Evolutionary conservation across 1,140 invertebrate species (phyloP), one percentile per base, ranked within the genome.

Genomic region (Lasaia peninsularis): DNA sequence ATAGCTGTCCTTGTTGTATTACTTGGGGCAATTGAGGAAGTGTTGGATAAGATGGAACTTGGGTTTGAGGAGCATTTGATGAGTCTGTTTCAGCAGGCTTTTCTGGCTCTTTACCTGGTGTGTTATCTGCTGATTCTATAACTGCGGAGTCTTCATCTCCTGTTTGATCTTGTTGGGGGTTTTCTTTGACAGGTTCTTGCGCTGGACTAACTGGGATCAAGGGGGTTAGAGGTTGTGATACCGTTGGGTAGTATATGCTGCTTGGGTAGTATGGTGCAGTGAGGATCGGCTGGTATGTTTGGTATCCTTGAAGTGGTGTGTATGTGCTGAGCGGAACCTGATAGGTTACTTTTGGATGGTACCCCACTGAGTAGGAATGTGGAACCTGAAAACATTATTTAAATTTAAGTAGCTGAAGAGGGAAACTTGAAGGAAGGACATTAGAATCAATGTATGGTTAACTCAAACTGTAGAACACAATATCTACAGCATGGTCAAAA

Each of bases 101-200:
- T 14, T 40, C 28, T 62, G 63, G 59, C 58, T 76, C 67, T 50
- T 69, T 65, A 28, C 8, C 8, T 32, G 59, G 55, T 11, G 69
- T 58, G 21, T 69, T 75, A 21, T 86, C 82, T 9, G 80, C 79
- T 11, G 85, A 81, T n/a, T 88, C 85, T 37, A 88, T 66, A 0
- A 88, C 75, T 14, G 82, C 65, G 3, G 78, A 70, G 31, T 88
- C 82, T 50, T 80, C 67, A 63, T 86, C 82, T 12, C 78, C 80
- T 16, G 67, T 56, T 24, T 74, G 48, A 21, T 69, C 58, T 35
- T 37, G 44, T 11, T 52, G 52, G 48, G 68, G 56, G n/a, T 31
- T 12, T n/a, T 52, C 18, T 48, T 60, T 20, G 9, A 21, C 28
- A 21, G 64, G 69, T 49, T 31, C 58, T 44, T 49, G 48, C 12